phyloP scores from a whole-genome alignment of 2,113 vertebrate genomes.

The Ptyas mucosa region DNA sequence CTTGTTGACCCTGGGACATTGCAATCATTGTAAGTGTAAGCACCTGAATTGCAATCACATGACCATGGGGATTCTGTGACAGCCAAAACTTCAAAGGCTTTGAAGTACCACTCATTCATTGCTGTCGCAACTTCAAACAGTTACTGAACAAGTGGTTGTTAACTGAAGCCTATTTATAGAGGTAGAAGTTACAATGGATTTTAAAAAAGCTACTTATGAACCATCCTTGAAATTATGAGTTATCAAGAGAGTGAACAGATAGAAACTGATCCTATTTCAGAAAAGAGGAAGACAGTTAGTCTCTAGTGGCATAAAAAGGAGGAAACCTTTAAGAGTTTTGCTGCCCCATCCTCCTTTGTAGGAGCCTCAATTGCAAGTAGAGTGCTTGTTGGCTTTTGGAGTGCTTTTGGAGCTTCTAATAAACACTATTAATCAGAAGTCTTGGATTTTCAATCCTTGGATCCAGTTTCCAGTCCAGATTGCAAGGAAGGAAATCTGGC shows the following conservation, averaged over 20 bases:
- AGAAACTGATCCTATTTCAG: background rate
- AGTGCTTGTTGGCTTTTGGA: background rate
- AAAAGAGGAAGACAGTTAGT: background rate
- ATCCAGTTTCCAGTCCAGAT: background rate
- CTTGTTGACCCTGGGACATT: background rate
- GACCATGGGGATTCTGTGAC: background rate
- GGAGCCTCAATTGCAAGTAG: background rate
- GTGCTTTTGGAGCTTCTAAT: background rate
- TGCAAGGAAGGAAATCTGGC: background rate
- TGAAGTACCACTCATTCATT: background rate
- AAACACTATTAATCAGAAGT: background rate
- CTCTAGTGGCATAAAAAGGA: background rate
- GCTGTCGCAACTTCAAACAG: background rate
- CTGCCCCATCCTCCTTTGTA: background rate
- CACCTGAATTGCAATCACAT: background rate
- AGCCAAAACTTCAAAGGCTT: background rate
- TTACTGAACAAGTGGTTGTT: background rate
- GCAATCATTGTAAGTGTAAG: background rate
- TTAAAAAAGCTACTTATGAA: background rate
- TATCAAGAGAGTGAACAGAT: background rate
- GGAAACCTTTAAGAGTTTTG: background rate
- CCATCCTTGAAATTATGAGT: background rate
- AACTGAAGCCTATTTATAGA: background rate
- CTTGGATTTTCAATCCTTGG: background rate
- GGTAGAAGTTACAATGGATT: background rate